These are phyloP conservation scores for Megalopta genalis DNA, from an alignment of 1,140 invertebrate species.

Conservation along the genomic window DNA sequence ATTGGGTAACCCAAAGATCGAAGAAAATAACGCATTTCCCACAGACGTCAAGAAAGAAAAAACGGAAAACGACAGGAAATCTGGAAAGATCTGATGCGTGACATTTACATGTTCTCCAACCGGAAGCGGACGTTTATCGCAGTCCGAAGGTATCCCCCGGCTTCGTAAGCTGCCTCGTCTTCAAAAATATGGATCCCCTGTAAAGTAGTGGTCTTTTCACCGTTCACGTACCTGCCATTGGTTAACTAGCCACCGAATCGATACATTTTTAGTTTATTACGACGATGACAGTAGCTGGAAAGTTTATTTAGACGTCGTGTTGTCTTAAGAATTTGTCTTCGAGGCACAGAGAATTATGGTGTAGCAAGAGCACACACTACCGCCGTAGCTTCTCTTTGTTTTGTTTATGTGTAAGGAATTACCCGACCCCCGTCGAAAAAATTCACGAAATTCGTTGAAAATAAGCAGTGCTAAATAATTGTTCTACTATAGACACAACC, in stretches of 20 bases:
- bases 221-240: neutral
- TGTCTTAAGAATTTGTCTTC: neutral
- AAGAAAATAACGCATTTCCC: constrained; percentile 19
- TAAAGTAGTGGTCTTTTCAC: constrained; percentile 32
- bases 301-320: neutral
- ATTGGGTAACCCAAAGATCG: constrained; percentile 41
- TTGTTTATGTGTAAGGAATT: constrained; percentile 1
- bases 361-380: too few species aligned
- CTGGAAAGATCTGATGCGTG: constrained; percentile 24
- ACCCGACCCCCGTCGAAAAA: constrained; percentile 24
- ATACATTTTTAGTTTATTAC: neutral
- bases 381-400: too few species aligned
- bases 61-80: neutral
- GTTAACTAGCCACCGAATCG: neutral
- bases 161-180: constrained; percentile 25
- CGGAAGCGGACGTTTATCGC: constrained; percentile 16
- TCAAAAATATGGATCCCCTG: constrained; percentile 42
- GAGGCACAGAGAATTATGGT: too few species aligned
- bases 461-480: neutral
- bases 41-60: constrained; percentile 9
- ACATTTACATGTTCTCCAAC: constrained; percentile 42
- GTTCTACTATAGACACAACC: neutral
- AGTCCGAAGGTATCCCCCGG: constrained; percentile 37
- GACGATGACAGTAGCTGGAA: neutral
- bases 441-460: neutral